Conservation (phyloP, 2,888 invertebrate genomes). For the Chorisops tibialis region DNA sequence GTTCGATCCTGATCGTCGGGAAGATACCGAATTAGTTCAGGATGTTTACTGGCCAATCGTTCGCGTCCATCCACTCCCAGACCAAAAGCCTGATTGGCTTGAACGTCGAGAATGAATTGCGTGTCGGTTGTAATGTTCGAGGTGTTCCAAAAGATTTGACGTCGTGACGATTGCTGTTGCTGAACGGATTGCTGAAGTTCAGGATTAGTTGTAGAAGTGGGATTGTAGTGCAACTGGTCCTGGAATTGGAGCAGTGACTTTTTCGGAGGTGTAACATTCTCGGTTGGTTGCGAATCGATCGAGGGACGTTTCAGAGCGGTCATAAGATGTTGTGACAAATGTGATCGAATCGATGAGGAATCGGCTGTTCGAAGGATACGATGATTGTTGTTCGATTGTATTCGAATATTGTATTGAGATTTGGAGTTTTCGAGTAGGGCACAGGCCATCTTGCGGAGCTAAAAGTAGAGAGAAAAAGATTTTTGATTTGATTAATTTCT, state of each 20-base stretch:
- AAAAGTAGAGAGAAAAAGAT: constrained; percentile 10
- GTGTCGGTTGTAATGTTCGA: constrained; percentile 57
- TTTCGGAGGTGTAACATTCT: constrained; percentile 1
- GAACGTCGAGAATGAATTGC: constrained; percentile 59
- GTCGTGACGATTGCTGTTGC: constrained; percentile 37
- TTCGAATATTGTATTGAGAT: constrained; percentile 44
- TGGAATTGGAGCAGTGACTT: constrained; percentile 4
- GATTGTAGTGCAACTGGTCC: constrained; percentile 14
- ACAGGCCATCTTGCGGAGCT: constrained; percentile 50
- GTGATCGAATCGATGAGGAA: constrained; percentile 7
- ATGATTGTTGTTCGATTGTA: neutral
- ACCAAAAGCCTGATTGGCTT: constrained; percentile 50
- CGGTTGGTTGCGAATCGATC: neutral
- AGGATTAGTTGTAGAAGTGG: neutral
- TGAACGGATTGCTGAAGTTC: constrained; percentile 26
- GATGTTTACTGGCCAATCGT: constrained; percentile 62
- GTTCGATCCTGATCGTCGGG: constrained; percentile 64
- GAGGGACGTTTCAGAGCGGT: constrained; percentile 15
- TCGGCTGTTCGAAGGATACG: constrained; percentile 11
- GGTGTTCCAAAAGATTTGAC: constrained; percentile 59
- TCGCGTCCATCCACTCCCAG: constrained; percentile 54
- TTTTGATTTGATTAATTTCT: neutral
- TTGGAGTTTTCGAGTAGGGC: constrained; percentile 50
- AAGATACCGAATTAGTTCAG: constrained; percentile 63
- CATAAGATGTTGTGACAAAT: constrained; percentile 18